phyloP scores from a whole-genome alignment of 2,888 invertebrate genomes.

The Sipha maydis region DNA sequence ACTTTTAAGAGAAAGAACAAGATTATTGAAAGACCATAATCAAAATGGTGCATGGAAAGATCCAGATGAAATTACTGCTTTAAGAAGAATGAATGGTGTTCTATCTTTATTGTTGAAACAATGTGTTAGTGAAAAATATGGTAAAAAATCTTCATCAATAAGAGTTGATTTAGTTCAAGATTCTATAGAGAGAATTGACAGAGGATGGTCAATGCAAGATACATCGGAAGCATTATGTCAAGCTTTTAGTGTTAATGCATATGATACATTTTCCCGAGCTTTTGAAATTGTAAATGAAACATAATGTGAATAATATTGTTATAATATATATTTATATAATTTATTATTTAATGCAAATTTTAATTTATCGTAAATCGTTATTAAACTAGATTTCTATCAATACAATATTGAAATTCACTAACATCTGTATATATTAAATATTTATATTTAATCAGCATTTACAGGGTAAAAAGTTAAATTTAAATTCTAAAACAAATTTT shows the following conservation, averaged over 20 bases:
- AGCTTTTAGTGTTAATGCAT: slow-evolving; percentile 45
- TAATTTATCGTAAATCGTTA: too few relatives aligned
- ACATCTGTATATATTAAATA: not conserved
- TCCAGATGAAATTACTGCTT: slow-evolving; percentile 34
- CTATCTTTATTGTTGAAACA: slow-evolving; percentile 40
- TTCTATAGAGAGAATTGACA: slow-evolving; percentile 38
- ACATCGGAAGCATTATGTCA: slow-evolving; percentile 41
- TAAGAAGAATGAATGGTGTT: slow-evolving; percentile 49
- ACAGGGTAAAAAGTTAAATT: not conserved
- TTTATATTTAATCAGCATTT: not conserved
- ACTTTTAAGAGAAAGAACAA: slow-evolving; percentile 53
- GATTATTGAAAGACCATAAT: slow-evolving; percentile 34
- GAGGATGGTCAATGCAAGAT: slow-evolving; percentile 48
- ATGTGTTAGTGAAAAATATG: slow-evolving; percentile 47
- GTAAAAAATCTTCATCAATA: slow-evolving; percentile 35
- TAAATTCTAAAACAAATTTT: not conserved
- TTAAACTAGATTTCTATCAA: not conserved
- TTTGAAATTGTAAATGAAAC: slow-evolving; percentile 65
- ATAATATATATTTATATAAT: not conserved
- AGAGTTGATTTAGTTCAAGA: slow-evolving; percentile 47
- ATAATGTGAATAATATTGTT: not conserved
- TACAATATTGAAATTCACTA: not conserved
- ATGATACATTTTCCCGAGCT: slow-evolving; percentile 65
- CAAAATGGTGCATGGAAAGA: slow-evolving; percentile 35
- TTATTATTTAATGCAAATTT: not conserved